Evolutionary conservation across 2,113 vertebrate species (phyloP).

Genomic region (Phalacrocorax brasilianus): DNA sequence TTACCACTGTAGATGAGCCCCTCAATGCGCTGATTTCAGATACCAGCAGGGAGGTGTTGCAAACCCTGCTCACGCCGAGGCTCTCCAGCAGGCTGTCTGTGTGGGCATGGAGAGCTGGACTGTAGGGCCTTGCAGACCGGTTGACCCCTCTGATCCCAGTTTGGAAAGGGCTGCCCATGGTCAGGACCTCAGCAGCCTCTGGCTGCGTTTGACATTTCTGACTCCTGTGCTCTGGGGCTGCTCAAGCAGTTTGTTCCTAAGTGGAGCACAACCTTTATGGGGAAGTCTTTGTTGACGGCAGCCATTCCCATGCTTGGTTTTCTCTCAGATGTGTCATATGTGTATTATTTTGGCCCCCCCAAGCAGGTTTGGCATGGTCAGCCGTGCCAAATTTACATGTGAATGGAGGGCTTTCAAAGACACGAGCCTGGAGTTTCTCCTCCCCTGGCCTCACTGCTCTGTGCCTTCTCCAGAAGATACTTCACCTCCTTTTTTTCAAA

Average conservation of each 20-base stretch:
- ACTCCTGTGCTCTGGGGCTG: neutral
- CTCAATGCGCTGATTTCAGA: neutral
- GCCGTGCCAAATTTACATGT: neutral
- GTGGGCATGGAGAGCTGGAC: fast-evolving
- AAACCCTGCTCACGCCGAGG: fast-evolving
- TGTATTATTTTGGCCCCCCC: neutral
- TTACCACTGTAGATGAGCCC: neutral
- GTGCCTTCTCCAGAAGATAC: neutral
- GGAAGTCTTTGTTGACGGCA: neutral
- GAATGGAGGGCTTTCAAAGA: neutral
- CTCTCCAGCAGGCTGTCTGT: fast-evolving
- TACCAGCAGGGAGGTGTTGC: neutral
- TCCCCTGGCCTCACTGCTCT: neutral
- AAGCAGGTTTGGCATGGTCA: neutral
- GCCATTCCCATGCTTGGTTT: neutral
- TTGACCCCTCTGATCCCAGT: neutral
- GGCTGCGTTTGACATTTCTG: neutral
- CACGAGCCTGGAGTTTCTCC: neutral
- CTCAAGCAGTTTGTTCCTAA: neutral
- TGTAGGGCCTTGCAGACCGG: neutral
- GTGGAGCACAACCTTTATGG: neutral
- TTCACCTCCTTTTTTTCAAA: neutral
- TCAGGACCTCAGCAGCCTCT: neutral
- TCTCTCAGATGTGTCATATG: neutral
- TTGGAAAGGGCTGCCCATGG: neutral